Conservation (phyloP, 35 echinoderm and acorn worm species). For the Patiria miniata region DNA sequence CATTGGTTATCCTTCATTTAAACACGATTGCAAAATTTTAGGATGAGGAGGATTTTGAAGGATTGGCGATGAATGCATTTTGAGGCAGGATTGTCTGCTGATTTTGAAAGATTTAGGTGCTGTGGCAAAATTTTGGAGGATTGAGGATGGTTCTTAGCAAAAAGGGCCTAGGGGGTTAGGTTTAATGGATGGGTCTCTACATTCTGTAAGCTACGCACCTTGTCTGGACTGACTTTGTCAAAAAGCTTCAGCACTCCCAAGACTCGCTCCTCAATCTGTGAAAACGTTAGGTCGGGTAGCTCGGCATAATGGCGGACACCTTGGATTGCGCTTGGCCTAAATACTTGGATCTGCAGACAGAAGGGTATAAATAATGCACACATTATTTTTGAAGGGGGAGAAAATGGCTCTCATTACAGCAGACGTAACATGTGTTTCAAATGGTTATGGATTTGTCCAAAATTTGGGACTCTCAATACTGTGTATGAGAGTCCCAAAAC, state of each 20-base stretch:
- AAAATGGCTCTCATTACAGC: not conserved
- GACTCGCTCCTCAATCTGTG: conserved; percentile 77
- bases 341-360: conserved; percentile 7
- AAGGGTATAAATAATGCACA: not conserved
- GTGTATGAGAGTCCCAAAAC: too few relatives aligned
- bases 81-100: too few relatives aligned
- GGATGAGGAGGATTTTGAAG: too few relatives aligned
- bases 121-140: too few relatives aligned
- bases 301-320: conserved; percentile 85
- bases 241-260: conserved; percentile 83
- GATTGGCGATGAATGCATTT: too few relatives aligned
- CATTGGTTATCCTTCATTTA: too few relatives aligned
- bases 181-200: not conserved
- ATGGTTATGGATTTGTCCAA: not conserved
- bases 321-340: conserved; percentile 5
- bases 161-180: not conserved
- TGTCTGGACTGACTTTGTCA: conserved; percentile 94
- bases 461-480: not conserved
- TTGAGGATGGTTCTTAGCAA: too few relatives aligned
- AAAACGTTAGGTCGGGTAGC: conserved; percentile 78
- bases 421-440: too few relatives aligned
- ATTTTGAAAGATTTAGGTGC: too few relatives aligned
- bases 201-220: conserved; percentile 43
- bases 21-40: too few relatives aligned
- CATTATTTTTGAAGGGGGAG: not conserved